These are phyloP conservation scores for Neodontobutis hainanensis DNA, from an alignment of 2,113 vertebrate genomes.

Conservation along the genomic window DNA sequence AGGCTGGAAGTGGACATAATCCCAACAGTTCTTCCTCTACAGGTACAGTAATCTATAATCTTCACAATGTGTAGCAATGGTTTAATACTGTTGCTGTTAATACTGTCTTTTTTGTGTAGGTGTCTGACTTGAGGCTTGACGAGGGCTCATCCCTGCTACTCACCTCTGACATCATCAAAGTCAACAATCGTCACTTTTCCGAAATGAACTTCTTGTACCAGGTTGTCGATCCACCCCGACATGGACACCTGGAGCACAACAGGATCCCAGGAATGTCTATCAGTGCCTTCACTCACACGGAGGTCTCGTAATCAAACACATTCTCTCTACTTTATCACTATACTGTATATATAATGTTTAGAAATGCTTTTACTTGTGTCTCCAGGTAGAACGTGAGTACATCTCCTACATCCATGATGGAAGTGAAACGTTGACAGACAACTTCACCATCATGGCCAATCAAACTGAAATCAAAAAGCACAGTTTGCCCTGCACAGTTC, in stretches of 20 bases:
- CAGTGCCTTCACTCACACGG: constrained; percentile 83
- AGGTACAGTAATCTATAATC: constrained; percentile 47
- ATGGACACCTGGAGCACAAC: constrained; percentile 83
- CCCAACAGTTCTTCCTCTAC: constrained; percentile 80
- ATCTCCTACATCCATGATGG: constrained; percentile 87
- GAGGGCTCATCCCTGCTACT: constrained; percentile 83
- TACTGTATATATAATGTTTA: too few species aligned
- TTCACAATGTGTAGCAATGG: not conserved
- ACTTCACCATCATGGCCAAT: constrained; percentile 84
- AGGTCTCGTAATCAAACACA: constrained; percentile 73
- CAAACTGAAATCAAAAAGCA: constrained; percentile 82
- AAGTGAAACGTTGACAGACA: constrained; percentile 81
- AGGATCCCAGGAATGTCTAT: constrained; percentile 80
- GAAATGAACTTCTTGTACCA: constrained; percentile 83
- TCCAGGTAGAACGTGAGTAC: constrained; percentile 83
- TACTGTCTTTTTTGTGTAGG: constrained; percentile 40
- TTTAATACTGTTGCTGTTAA: not conserved
- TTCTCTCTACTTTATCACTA: too few species aligned
- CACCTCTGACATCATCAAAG: constrained; percentile 77
- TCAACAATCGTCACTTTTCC: constrained; percentile 80
- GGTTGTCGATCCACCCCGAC: constrained; percentile 79
- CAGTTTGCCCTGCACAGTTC: constrained; percentile 79
- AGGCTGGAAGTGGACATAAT: constrained; percentile 81
- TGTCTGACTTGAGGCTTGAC: constrained; percentile 77
- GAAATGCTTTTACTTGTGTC: constrained; percentile 14